Percentiles rank a stretch among this genome's conserved stretches.
phyloP scores from a whole-genome alignment of 2,113 vertebrate genomes.

The Bostrychus sinensis region DNA sequence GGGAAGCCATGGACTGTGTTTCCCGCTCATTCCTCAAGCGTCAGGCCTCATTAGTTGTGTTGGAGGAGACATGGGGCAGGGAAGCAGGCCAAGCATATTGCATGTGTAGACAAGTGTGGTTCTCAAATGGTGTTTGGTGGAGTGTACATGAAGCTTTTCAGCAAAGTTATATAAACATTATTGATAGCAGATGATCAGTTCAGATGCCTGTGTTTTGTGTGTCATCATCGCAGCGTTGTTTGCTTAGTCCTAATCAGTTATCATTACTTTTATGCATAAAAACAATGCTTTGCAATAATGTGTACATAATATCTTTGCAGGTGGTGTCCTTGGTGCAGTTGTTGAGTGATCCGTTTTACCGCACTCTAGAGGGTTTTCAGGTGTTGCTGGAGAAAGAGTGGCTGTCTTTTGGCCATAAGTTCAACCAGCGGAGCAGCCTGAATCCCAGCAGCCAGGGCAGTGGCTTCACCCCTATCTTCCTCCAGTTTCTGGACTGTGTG shows the following conservation, averaged over 20 bases:
- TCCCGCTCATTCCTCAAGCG: conserved; percentile 59
- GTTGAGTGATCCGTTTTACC: conserved; percentile 95
- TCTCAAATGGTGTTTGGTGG: conserved; percentile 47
- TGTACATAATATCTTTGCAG: conserved; percentile 66
- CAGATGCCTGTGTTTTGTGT: conserved; percentile 10
- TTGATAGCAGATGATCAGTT: conserved; percentile 51
- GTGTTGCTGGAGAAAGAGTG: conserved; percentile 97
- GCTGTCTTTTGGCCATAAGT: conserved; percentile 98
- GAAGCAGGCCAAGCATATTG: conserved; percentile 51
- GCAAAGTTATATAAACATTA: conserved; percentile 56
- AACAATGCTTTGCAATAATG: background rate
- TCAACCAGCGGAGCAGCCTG: conserved; percentile 92
- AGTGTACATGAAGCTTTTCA: conserved; percentile 27
- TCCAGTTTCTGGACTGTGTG: conserved; percentile 97
- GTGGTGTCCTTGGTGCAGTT: conserved; percentile 93
- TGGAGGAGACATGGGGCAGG: conserved; percentile 54
- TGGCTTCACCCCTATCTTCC: conserved; percentile 92
- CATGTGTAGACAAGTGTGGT: conserved; percentile 57
- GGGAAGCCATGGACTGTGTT: conserved; percentile 38
- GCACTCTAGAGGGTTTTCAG: conserved; percentile 95
- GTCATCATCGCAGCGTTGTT: conserved; percentile 1
- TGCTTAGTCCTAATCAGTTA: conserved; percentile 1
- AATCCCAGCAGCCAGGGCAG: conserved; percentile 91
- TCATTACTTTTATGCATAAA: background rate
- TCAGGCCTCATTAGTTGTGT: conserved; percentile 67